A percentile compares a stretch with the other conserved stretches of the same genome.
Conservation (phyloP, 1,140 invertebrate genomes). For the Uloborus diversus region DNA sequence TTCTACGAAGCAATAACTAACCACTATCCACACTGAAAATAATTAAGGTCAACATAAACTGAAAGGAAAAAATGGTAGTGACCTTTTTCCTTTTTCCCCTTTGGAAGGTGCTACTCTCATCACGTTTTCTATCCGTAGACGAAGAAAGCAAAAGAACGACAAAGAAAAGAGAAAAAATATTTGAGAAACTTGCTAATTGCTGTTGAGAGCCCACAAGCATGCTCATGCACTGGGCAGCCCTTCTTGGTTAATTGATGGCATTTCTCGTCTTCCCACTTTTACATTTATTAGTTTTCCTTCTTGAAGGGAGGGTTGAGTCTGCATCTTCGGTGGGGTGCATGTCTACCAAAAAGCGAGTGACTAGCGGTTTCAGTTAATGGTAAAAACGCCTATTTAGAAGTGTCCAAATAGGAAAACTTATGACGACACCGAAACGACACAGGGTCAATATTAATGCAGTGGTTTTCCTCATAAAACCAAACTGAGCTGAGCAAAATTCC, state of each 20-base stretch:
- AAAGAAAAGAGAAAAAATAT: constrained; percentile 5
- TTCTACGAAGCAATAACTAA: constrained; percentile 36
- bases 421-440: too few relatives aligned
- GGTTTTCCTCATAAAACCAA: too few relatives aligned
- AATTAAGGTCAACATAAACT: constrained; percentile 54
- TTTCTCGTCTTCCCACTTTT: constrained; percentile 26
- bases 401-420: too few relatives aligned
- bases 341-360: too few relatives aligned
- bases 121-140: neutral
- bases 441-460: too few relatives aligned
- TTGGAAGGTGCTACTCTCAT: neutral
- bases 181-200: constrained; percentile 33
- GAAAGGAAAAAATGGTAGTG: constrained; percentile 49
- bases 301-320: neutral
- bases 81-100: constrained; percentile 22
- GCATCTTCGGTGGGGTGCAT: neutral
- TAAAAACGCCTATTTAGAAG: too few relatives aligned
- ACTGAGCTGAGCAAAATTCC: too few relatives aligned
- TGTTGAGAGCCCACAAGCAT: constrained; percentile 32
- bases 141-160: neutral
- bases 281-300: constrained; percentile 15
- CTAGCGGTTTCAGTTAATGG: too few relatives aligned
- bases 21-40: constrained; percentile 31
- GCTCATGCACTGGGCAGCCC: neutral
- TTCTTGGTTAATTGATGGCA: constrained; percentile 47